Evolutionary conservation across 2,888 invertebrate genomes (phyloP).

Genomic region (Catocala sponsa): DNA sequence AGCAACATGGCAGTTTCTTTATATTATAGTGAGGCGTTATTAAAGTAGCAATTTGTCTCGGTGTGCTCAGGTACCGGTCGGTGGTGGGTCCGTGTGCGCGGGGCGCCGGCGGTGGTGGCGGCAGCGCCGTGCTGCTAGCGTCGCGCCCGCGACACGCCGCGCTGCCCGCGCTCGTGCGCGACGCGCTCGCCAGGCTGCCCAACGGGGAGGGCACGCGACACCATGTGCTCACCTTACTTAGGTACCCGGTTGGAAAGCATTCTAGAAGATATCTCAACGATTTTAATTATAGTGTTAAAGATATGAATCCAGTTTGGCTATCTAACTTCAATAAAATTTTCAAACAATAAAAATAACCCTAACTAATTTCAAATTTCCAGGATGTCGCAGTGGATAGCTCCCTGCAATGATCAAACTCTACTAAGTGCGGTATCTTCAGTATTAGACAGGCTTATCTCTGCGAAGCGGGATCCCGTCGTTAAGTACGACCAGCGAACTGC

Average conservation of each 20-base stretch:
- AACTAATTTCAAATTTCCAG: conserved; percentile 59
- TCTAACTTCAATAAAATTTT: too few species aligned
- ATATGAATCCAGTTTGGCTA: too few species aligned
- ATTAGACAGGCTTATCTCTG: conserved; percentile 95
- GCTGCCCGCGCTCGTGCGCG: conserved; percentile 96
- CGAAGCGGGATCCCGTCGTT: conserved; percentile 95
- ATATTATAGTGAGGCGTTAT: too few species aligned
- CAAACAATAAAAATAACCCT: conserved; percentile 3
- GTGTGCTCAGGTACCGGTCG: conserved; percentile 67
- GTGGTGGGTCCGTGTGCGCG: conserved; percentile 74
- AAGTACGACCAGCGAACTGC: conserved; percentile 97
- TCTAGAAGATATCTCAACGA: too few species aligned
- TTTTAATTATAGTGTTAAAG: too few species aligned
- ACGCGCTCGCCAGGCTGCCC: conserved; percentile 97
- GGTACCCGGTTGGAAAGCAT: conserved; percentile 48
- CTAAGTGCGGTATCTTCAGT: conserved; percentile 96
- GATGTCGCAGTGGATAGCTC: conserved; percentile 89
- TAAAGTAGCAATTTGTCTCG: too few species aligned
- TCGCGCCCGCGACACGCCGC: conserved; percentile 97
- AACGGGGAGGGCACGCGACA: conserved; percentile 97
- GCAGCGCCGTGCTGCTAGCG: conserved; percentile 94
- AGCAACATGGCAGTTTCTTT: too few species aligned
- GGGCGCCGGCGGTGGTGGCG: conserved; percentile 90
- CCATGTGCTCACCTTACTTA: conserved; percentile 96
- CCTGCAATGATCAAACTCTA: conserved; percentile 89